phyloP scores from a whole-genome alignment of 2,797 vertebrate genomes.

The Tauraco hartlaubi region DNA sequence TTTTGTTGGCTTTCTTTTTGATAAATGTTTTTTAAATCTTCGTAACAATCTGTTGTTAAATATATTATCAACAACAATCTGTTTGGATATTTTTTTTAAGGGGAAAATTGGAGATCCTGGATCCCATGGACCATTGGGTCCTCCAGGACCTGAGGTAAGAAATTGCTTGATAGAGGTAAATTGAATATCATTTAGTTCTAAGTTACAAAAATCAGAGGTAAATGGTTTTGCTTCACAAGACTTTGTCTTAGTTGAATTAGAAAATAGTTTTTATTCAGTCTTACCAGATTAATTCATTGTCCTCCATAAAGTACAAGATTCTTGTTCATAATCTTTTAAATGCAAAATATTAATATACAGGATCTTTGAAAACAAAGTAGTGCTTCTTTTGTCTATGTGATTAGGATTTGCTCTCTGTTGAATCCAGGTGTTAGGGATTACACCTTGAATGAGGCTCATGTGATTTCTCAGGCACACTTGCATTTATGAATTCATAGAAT shows the following conservation, averaged over 20 bases:
- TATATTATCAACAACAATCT: not conserved
- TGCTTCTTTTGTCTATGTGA: not conserved
- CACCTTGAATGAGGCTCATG: not conserved
- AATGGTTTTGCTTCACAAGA: not conserved
- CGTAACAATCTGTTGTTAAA: not conserved
- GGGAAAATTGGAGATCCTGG: conserved; percentile 87
- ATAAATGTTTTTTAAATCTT: not conserved
- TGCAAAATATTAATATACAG: not conserved
- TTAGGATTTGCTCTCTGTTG: not conserved
- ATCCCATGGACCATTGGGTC: conserved; percentile 81
- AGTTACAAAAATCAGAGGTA: not conserved
- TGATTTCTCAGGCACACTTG: not conserved
- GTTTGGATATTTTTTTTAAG: conserved; percentile 65
- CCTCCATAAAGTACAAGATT: not conserved
- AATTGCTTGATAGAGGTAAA: not conserved
- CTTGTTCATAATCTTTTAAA: not conserved
- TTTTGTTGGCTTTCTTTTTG: not conserved
- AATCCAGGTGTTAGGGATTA: not conserved
- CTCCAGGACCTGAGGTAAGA: conserved; percentile 88
- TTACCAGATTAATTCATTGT: not conserved
- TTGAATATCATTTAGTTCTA: not conserved
- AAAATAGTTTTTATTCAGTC: not conserved
- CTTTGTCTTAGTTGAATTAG: not conserved
- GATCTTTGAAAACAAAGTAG: not conserved
- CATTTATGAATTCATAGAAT: not conserved